Evolutionary conservation across 2,113 vertebrate species (phyloP).

Genomic region (Callithrix jacchus): DNA sequence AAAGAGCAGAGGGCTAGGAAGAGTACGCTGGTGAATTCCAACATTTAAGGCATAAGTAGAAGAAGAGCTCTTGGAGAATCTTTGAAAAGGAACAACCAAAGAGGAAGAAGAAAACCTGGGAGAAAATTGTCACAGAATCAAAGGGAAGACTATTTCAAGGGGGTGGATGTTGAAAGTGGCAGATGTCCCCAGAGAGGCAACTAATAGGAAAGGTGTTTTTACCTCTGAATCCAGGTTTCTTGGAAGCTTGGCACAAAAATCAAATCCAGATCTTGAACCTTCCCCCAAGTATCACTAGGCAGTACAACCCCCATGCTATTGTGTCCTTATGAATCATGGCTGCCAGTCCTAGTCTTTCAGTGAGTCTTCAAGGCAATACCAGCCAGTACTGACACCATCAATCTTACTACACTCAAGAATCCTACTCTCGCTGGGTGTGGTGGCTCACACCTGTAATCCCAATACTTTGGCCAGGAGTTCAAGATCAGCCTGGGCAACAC

Average conservation of each 20-base stretch:
- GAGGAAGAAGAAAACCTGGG: slow-evolving; percentile 25
- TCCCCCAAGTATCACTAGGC: neutral
- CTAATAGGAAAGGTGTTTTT: neutral
- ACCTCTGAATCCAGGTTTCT: neutral
- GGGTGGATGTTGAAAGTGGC: neutral
- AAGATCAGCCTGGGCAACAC: neutral
- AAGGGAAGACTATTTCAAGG: neutral
- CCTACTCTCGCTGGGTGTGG: neutral
- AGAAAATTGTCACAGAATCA: neutral
- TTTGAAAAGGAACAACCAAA: neutral
- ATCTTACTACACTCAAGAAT: neutral
- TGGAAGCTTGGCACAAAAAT: neutral
- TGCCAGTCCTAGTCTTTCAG: neutral
- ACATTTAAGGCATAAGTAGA: neutral
- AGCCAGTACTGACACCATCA: neutral
- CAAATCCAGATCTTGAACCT: neutral
- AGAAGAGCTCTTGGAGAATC: neutral
- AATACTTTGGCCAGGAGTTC: neutral
- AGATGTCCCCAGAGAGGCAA: neutral
- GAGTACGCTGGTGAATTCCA: neutral
- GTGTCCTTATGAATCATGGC: neutral
- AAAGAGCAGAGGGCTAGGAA: neutral
- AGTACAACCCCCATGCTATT: neutral
- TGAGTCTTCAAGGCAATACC: neutral
- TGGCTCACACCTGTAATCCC: neutral